These are phyloP conservation scores for Macrobrachium rosenbergii DNA, from an alignment of 1,140 invertebrate genomes.

Conservation along the genomic window DNA sequence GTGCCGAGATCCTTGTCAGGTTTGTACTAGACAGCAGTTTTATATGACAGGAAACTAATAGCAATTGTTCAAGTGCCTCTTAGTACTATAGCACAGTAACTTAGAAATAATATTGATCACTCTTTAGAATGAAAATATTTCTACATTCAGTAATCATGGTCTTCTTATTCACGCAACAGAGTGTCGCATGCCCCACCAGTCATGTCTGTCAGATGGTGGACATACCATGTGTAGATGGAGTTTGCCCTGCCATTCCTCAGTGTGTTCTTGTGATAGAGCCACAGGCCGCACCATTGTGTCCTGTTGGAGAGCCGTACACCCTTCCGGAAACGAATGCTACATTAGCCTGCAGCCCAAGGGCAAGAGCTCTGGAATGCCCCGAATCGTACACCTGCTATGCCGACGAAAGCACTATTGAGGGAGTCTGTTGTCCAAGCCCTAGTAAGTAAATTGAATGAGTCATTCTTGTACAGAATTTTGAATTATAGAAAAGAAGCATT, in stretches of 20 bases:
- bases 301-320: conserved; percentile 82
- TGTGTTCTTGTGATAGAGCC: conserved; percentile 73
- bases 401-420: conserved; percentile 49
- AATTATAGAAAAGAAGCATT: not conserved
- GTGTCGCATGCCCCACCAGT: conserved; percentile 75
- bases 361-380: conserved; percentile 80
- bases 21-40: conserved; percentile 59
- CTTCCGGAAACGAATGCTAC: conserved; percentile 83
- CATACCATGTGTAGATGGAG: conserved; percentile 83
- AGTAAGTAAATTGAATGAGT: conserved; percentile 14
- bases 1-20: conserved; percentile 85
- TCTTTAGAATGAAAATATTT: not conserved
- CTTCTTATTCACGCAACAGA: conserved; percentile 66
- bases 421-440: conserved; percentile 53
- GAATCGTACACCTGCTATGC: conserved; percentile 53
- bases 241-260: conserved; percentile 85
- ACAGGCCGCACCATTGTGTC: conserved; percentile 76
- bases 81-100: too few relatives aligned
- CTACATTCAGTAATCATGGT: too few relatives aligned
- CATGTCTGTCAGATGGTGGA: conserved; percentile 84
- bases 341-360: conserved; percentile 83
- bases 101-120: not conserved
- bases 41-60: not conserved
- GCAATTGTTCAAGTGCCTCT: not conserved
- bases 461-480: not conserved